Evolutionary conservation across 2,888 invertebrate genomes (phyloP), one percentile per base, ranked within the genome.

Genomic region (Sinopyrophorus schimmeli): DNA sequence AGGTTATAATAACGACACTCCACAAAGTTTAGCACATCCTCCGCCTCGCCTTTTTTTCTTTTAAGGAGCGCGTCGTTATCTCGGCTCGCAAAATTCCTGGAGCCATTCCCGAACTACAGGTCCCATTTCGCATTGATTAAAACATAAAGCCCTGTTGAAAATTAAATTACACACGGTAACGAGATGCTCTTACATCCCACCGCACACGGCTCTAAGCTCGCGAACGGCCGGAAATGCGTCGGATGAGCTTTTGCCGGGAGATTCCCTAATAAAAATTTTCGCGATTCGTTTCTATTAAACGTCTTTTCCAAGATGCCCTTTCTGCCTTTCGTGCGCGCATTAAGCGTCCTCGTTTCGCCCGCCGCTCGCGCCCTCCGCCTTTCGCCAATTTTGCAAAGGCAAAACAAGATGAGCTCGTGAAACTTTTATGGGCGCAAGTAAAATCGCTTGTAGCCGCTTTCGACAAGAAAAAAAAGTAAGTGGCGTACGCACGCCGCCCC

Each of bases 81-180:
- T 35, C 21, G 21, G 27, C 44, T 35, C 20, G 53, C n/a, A 48
- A 48, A 48, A 48, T 44, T 43, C 41, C 47, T 47, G 47, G 46
- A 54, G 50, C 47, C 47, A 40, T 52, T 51, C 39, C 28, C 27
- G 23, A 41, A 47, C 35, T 32, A 53, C 43, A 48, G 56, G 58
- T 59, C 63, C 61, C 57, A 60, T 63, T 60, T 60, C 59, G 56
- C 60, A 62, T 63, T 61, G 63, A 64, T 65, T 63, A 65, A 64
- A 65, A 60, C 62, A 61, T 61, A 65, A 63, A 62, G 61, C 62
- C 56, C 51, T 57, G 60, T 59, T 60, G 61, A 63, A 65, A 65
- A 65, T 65, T 65, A 65, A 63, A 65, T 63, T 65, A 63, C 63
- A 56, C 52, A 46, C 49, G 47, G 61, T 59, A 59, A 61, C 58